Conservation (phyloP, 2,113 vertebrate species). For the Setophaga kirtlandii region DNA sequence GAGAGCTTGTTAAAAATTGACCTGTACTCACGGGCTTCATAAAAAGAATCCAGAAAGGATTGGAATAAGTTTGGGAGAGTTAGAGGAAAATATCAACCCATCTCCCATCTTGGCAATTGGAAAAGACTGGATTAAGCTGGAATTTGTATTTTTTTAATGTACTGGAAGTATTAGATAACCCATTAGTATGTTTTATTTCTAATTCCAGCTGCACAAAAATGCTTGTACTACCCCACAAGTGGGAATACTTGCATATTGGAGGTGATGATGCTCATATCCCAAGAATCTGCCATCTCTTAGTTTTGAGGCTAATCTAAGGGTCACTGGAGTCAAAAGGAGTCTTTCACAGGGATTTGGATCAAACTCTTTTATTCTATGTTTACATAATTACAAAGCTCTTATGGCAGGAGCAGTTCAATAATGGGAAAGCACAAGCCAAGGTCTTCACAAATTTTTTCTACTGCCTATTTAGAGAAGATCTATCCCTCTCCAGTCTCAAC, state of each 20-base stretch:
- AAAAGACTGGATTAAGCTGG: neutral
- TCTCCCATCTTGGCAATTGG: neutral
- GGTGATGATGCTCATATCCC: neutral
- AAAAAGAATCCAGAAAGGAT: neutral
- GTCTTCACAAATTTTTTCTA: neutral
- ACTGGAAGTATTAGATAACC: neutral
- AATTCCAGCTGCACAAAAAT: neutral
- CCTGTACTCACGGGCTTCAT: neutral
- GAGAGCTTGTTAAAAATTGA: slow-evolving; percentile 52
- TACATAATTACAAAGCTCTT: neutral
- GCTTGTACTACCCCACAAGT: neutral
- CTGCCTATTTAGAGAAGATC: neutral
- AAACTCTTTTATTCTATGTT: neutral
- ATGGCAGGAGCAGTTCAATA: neutral
- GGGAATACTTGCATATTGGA: neutral
- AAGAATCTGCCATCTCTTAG: neutral
- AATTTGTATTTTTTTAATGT: neutral
- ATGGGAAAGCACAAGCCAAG: neutral
- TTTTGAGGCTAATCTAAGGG: neutral
- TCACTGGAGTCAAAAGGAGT: neutral
- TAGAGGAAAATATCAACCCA: neutral
- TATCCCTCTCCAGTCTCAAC: neutral
- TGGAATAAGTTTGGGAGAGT: neutral
- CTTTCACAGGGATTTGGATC: slow-evolving; percentile 10
- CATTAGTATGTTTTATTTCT: neutral